A percentile compares a stretch with the other conserved stretches of the same genome.
phyloP scores from a whole-genome alignment of 2,888 invertebrate species.

The Cephus sareptanus region DNA sequence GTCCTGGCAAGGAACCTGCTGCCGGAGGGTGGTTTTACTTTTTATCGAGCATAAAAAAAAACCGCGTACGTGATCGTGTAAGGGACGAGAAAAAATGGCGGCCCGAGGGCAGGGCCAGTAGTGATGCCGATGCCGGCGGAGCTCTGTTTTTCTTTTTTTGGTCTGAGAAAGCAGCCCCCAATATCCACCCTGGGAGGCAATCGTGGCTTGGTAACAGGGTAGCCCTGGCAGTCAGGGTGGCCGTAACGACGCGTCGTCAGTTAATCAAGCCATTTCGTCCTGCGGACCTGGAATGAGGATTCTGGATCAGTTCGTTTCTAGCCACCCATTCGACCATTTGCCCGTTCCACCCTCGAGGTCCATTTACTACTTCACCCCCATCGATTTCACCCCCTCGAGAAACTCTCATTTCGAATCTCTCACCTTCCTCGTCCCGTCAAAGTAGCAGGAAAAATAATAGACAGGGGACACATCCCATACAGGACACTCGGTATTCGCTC shows the following conservation, averaged over 20 bases:
- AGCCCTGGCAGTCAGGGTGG: conserved; percentile 40
- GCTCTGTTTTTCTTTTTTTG: not conserved
- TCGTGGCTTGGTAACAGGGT: conserved; percentile 32
- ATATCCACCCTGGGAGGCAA: conserved; percentile 35
- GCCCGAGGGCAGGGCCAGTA: not conserved
- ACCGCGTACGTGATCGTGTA: conserved; percentile 47
- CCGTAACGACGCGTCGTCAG: conserved; percentile 62
- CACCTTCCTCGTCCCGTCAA: not conserved
- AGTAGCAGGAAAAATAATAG: not conserved
- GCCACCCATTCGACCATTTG: conserved; percentile 1
- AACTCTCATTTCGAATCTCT: not conserved
- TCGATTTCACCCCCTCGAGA: conserved; percentile 32
- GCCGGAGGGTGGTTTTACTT: conserved; percentile 30
- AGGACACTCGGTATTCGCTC: too few species aligned
- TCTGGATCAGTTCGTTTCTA: conserved; percentile 21
- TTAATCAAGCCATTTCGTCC: conserved; percentile 65
- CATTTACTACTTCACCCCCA: conserved; percentile 14
- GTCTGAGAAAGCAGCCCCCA: not conserved
- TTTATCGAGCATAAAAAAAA: conserved; percentile 40
- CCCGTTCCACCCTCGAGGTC: not conserved
- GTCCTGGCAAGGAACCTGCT: not conserved
- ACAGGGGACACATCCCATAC: rapidly evolving
- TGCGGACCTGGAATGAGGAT: conserved; percentile 52
- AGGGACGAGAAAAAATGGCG: conserved; percentile 40
- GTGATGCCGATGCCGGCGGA: not conserved